Evolutionary conservation across 1,140 invertebrate species (phyloP).

Genomic region (Neodiprion pinetum): DNA sequence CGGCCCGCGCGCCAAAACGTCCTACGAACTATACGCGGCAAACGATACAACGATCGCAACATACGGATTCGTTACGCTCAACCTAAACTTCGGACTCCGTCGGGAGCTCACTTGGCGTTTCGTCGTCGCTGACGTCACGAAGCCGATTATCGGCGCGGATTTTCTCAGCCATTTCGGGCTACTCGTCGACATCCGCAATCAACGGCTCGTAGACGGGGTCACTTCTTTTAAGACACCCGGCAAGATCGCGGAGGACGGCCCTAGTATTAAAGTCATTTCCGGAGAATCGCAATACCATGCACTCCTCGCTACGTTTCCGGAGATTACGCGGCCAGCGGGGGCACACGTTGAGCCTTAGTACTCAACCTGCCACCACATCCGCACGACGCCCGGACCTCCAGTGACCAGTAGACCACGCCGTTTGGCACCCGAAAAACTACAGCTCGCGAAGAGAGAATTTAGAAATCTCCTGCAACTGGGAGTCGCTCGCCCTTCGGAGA

Average conservation of each 20-base stretch:
- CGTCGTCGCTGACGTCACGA: constrained; percentile 42
- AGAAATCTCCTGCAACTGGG: constrained; percentile 46
- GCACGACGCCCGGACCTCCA: constrained; percentile 12
- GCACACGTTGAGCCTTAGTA: too few relatives aligned
- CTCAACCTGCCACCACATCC: neutral
- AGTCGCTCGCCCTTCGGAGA: too few relatives aligned
- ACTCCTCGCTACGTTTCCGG: constrained; percentile 41
- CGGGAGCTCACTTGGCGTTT: constrained; percentile 52
- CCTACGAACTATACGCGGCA: constrained; percentile 30
- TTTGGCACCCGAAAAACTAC: constrained; percentile 24
- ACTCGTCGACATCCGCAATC: constrained; percentile 8
- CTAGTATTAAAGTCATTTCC: neutral
- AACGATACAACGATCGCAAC: constrained; percentile 28
- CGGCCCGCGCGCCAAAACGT: constrained; percentile 21
- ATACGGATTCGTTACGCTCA: constrained; percentile 33
- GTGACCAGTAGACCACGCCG: too few relatives aligned
- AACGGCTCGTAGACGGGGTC: neutral
- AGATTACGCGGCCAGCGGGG: constrained; percentile 41
- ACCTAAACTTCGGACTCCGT: constrained; percentile 34
- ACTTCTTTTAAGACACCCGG: neutral
- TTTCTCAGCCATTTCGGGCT: neutral
- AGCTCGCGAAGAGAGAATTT: constrained; percentile 26
- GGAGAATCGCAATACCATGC: constrained; percentile 26
- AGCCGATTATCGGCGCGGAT: too few relatives aligned
- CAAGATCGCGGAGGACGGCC: neutral